A percentile compares a stretch with the other conserved stretches of the same genome.
phyloP scores from a whole-genome alignment of 1,140 invertebrate genomes.

The Drosophila jambulina region DNA sequence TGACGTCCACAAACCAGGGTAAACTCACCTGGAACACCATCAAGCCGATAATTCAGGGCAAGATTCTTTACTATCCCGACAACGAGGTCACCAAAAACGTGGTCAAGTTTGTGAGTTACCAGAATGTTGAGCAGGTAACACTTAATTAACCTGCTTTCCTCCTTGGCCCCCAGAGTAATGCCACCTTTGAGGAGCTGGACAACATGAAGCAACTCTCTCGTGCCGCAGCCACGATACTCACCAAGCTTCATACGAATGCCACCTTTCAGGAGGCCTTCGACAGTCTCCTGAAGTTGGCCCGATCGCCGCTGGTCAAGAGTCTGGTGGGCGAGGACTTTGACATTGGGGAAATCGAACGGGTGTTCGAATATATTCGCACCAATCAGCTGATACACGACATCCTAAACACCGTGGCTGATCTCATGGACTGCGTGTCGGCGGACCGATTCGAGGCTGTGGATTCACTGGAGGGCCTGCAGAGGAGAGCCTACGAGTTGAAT shows the following conservation, averaged over 20 bases:
- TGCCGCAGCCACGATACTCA: conserved; percentile 55
- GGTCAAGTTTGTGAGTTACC: conserved; percentile 85
- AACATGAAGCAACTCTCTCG: conserved; percentile 79
- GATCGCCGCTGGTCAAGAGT: conserved; percentile 77
- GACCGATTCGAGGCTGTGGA: conserved; percentile 87
- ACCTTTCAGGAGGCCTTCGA: conserved; percentile 75
- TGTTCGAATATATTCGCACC: conserved; percentile 63
- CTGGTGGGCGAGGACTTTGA: conserved; percentile 74
- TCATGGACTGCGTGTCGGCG: conserved; percentile 87
- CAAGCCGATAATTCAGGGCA: conserved; percentile 88
- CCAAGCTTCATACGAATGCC: conserved; percentile 65
- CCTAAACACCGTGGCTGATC: conserved; percentile 84
- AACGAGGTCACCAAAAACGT: conserved; percentile 86
- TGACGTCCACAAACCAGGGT: conserved; percentile 87
- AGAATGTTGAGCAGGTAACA: background rate
- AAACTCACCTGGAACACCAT: conserved; percentile 89
- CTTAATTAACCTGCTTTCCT: background rate
- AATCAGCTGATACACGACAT: conserved; percentile 73
- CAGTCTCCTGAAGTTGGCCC: conserved; percentile 70
- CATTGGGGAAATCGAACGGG: conserved; percentile 64
- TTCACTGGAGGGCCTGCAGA: conserved; percentile 86
- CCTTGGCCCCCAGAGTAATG: conserved; percentile 85
- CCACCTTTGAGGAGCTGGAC: conserved; percentile 87
- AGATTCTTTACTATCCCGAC: conserved; percentile 88
- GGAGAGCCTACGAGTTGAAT: conserved; percentile 86